Evolutionary conservation across 35 echinoderm and acorn worm species (phyloP), one percentile per base, ranked within the genome.

Genomic region (Stichopus chloronotus): DNA sequence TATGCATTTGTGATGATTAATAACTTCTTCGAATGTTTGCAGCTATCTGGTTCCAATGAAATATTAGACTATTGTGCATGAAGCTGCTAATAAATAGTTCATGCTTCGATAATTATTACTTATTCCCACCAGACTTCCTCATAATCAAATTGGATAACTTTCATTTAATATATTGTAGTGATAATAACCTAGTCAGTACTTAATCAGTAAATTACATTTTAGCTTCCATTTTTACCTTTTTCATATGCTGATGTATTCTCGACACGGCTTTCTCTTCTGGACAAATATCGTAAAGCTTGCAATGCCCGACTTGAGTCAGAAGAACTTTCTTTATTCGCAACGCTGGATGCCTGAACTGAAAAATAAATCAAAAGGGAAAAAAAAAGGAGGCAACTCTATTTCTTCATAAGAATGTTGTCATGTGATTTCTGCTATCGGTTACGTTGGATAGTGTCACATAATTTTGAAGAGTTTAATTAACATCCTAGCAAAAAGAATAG

Each of bases 251-350:
- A 6, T 53, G 11, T 12, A 59, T 59, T 24, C 10, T 87, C 14
- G 57, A 7, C 84, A 59, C 21, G 17, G 84, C 84, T 5, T 4
- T 59, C 22, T 87, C 84, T 12, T 54, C 59, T 11, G 84, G 84
- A 59, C 55, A 87, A 13, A 87, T 87, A 19, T 87, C 84, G 24
- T 87, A 87, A 24, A 87, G 84, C 84, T 87, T 87, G 21, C 84
- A 87, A 10, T 87, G 17, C 4, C 55, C 10, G 17, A 17, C 12
- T 20, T 59, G 9, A n/a, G 53, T 59, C 5, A 87, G 20, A 24
- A 87, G 55, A 57, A 87, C 58, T 56, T 87, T 87, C 14, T 59
- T 87, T 24, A 87, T n/a, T 24, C 53, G 21, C 6, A 87, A 17
- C 55, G 56, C 55, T 58, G 84, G 84, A 24, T 87, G 84, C 8